Percentiles rank a stretch among this genome's conserved stretches.
These are phyloP conservation scores for Blastobasis adustella DNA, from an alignment of 2,888 invertebrate species.

Conservation along the genomic window DNA sequence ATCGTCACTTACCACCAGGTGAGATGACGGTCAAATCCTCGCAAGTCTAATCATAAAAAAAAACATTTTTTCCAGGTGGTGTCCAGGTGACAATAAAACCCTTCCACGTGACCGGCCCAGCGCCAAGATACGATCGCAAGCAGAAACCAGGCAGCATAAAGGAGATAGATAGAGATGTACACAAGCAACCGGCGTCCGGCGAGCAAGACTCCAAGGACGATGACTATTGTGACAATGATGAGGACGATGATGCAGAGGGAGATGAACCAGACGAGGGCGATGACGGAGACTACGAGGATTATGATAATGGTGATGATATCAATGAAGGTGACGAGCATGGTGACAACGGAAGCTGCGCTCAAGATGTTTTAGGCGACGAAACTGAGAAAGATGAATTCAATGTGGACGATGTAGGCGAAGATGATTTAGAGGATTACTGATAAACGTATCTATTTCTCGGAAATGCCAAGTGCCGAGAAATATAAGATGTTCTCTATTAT, in stretches of 20 bases:
- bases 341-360: not conserved
- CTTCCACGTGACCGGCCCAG: conserved; percentile 14
- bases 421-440: conserved; percentile 8
- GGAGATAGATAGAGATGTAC: conserved; percentile 3
- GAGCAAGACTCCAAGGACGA: conserved; percentile 6
- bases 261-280: conserved; percentile 6
- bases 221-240: conserved; percentile 6
- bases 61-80: conserved; percentile 11
- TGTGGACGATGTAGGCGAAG: not conserved
- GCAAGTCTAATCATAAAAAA: too few relatives aligned
- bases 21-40: too few relatives aligned
- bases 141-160: not conserved
- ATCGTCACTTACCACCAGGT: too few relatives aligned
- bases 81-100: conserved; percentile 14
- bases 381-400: not conserved
- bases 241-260: conserved; percentile 11
- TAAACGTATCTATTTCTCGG: not conserved
- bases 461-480: too few relatives aligned
- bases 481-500: too few relatives aligned
- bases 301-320: not conserved
- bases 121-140: not conserved
- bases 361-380: conserved; percentile 8
- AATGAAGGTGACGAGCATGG: conserved; percentile 4
- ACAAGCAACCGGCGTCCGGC: not conserved
- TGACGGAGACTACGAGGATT: not conserved